phyloP scores from a whole-genome alignment of 2,113 vertebrate genomes.

The Gallinago paraguaiae region DNA sequence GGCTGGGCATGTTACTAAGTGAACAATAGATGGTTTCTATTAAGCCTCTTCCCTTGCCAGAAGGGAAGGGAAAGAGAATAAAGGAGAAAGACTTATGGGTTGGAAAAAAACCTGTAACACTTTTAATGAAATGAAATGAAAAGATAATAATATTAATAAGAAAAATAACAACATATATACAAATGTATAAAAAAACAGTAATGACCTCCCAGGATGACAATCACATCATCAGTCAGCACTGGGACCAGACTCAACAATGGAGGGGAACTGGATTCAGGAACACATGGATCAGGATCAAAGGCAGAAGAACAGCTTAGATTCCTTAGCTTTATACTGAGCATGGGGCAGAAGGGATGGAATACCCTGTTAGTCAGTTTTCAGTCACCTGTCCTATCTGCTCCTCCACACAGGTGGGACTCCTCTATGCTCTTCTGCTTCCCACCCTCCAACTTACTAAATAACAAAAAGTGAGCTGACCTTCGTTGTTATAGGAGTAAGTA shows the following conservation, averaged over 20 bases:
- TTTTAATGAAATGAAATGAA: not conserved
- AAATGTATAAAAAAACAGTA: not conserved
- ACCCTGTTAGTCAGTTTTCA: not conserved
- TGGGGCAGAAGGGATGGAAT: not conserved
- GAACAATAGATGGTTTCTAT: not conserved
- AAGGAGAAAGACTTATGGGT: not conserved
- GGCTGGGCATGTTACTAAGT: not conserved
- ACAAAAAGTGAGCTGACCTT: not conserved
- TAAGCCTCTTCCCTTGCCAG: not conserved
- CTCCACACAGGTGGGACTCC: not conserved
- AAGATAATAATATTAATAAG: not conserved
- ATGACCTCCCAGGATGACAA: not conserved
- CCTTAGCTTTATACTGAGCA: not conserved
- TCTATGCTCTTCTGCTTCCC: not conserved
- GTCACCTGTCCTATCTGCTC: not conserved
- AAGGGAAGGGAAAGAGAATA: not conserved
- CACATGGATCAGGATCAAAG: not conserved
- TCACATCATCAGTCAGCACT: not conserved
- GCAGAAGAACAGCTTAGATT: not conserved
- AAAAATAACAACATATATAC: not conserved
- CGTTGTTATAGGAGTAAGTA: not conserved
- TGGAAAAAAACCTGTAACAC: not conserved
- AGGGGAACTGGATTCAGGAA: not conserved
- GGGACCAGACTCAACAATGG: not conserved
- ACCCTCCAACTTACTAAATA: not conserved